These are phyloP conservation scores for Sphaeramia orbicularis DNA, from an alignment of 2,797 vertebrate species.

Conservation along the genomic window DNA sequence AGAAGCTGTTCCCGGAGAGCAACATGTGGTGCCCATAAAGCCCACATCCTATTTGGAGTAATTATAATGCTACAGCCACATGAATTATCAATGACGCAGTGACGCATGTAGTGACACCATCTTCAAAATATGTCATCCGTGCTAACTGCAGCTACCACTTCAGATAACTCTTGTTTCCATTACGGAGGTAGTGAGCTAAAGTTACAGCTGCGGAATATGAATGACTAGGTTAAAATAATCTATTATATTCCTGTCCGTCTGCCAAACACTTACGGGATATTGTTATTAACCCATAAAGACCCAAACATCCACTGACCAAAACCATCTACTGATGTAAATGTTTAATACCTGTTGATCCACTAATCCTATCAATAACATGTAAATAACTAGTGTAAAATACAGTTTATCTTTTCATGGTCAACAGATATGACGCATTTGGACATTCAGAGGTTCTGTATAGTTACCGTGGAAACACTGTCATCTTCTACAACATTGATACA, in stretches of 20 bases:
- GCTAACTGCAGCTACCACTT: slow-evolving; percentile 53
- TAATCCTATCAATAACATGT: no score
- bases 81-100: slow-evolving; percentile 75
- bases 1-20: slow-evolving; percentile 71
- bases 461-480: no score
- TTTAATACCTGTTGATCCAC: no score
- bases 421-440: no score
- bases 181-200: slow-evolving; percentile 17
- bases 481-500: no score
- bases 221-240: not conserved
- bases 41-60: slow-evolving; percentile 69
- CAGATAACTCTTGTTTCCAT: slow-evolving; percentile 44
- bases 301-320: no score
- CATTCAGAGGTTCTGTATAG: no score
- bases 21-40: slow-evolving; percentile 79
- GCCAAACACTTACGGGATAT: not conserved
- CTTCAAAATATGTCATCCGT: slow-evolving; percentile 68
- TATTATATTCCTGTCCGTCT: not conserved
- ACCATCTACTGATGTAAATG: no score
- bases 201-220: slow-evolving; percentile 12
- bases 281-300: no score
- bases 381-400: no score
- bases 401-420: no score
- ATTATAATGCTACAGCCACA: slow-evolving; percentile 76
- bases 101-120: slow-evolving; percentile 64